Evolutionary conservation across 2,888 invertebrate genomes (phyloP).

Genomic region (Dicycla oo): DNA sequence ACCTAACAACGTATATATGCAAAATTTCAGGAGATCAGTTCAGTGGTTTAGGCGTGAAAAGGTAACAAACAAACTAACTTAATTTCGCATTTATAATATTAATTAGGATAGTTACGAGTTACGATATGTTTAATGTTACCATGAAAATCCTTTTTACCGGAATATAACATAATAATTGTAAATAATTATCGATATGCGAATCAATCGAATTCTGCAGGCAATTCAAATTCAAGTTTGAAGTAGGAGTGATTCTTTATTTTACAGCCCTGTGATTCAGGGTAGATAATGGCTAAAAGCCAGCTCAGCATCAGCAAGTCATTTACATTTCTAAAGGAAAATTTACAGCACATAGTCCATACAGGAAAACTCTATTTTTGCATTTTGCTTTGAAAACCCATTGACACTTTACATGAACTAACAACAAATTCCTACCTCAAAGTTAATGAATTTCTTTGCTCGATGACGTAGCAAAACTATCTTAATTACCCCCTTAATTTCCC

Average conservation of each 20-base stretch:
- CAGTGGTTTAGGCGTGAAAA: too few species aligned
- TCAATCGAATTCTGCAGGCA: slow-evolving; percentile 5
- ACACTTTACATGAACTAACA: neutral
- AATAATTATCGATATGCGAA: neutral
- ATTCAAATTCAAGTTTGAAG: neutral
- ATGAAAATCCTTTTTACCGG: too few species aligned
- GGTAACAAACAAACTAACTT: too few species aligned
- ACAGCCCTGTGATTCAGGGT: neutral
- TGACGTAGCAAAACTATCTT: neutral
- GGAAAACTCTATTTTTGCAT: neutral
- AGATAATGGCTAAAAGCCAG: neutral
- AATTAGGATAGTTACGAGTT: too few species aligned
- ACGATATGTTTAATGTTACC: too few species aligned
- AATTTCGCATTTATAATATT: too few species aligned
- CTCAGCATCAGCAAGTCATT: neutral
- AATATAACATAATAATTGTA: too few species aligned
- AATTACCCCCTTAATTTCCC: neutral
- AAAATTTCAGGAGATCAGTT: too few species aligned
- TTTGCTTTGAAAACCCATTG: neutral
- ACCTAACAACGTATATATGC: too few species aligned
- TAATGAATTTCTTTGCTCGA: neutral
- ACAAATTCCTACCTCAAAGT: neutral
- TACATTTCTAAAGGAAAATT: neutral
- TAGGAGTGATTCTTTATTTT: neutral
- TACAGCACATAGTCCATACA: neutral